Conservation (phyloP, 2,113 vertebrate genomes). For the Perca flavescens region DNA sequence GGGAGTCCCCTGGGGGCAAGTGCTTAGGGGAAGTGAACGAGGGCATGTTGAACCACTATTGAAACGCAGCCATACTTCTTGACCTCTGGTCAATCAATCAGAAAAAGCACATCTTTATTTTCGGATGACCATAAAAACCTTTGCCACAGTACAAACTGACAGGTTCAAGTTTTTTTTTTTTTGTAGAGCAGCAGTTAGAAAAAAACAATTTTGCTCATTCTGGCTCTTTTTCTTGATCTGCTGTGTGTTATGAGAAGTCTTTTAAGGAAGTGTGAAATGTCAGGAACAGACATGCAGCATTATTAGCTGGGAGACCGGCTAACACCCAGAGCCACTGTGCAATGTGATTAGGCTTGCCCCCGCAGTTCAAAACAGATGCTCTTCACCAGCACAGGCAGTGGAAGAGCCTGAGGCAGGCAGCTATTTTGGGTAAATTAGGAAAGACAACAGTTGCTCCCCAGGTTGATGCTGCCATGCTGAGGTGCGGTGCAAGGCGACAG, state of each 20-base stretch:
- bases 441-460: constrained; percentile 79
- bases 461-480: constrained; percentile 71
- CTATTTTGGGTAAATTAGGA: constrained; percentile 83
- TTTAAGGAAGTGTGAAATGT: constrained; percentile 41
- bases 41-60: no score
- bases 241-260: constrained; percentile 1
- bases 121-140: constrained; percentile 9
- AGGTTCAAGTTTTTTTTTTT: not conserved
- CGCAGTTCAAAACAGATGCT: constrained; percentile 81
- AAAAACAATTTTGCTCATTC: constrained; percentile 7
- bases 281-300: constrained; percentile 52
- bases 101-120: constrained; percentile 12
- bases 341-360: constrained; percentile 72
- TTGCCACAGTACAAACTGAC: not conserved
- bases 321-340: constrained; percentile 42
- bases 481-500: constrained; percentile 72
- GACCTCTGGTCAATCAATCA: constrained; percentile 27
- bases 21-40: no score
- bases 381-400: constrained; percentile 66
- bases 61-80: not conserved
- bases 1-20: no score
- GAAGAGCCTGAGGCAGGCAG: constrained; percentile 62
- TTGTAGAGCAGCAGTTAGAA: constrained; percentile 4
- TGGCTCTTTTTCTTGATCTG: not conserved
- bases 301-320: constrained; percentile 56